Evolutionary conservation across 35 echinoderm and acorn worm species (phyloP), one percentile per base, ranked within the genome.

Genomic region (Chiridota heheva): DNA sequence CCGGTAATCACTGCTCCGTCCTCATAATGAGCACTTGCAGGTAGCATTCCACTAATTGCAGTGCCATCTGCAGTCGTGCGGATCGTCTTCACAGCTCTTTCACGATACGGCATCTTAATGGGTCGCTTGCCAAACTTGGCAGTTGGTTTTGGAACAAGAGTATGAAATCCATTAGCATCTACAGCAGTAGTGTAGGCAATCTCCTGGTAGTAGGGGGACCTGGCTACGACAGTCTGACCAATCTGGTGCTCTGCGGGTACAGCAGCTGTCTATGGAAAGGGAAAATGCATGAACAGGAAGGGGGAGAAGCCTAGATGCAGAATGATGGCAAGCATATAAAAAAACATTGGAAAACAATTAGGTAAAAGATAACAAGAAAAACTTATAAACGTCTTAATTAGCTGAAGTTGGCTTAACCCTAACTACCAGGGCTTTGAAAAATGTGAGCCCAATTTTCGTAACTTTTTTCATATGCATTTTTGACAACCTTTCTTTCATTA

Each of bases 61-160:
- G 72, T n/a, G 26, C 49, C 88, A 7, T 74, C 44, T 60, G 72
- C 53, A 17, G 84, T 67, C 0, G 81, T 91, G 33, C 88, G 88
- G 46, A 91, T 78, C 42, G 82, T 86, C 78, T 91, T 91, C 42
- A 74, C 72, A 3, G 81, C 88, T 15, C 88, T 58, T 36, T 84
- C 88, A 42, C 88, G 58, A 32, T 73, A 43, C 26, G 88, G 88
- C 88, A 91, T 91, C 81, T 84, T 91, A 27, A 91, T 91, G 42
- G 88, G 82, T 35, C 88, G 88, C 73, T 91, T 91, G 2, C 81
- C 81, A 77, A 91, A 91, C 74, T 86, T 91, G 45, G 82, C 58
- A 0, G 82, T 63, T 12, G 82, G 59, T 65, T 77, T 84, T 36
- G 74, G 70, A 59, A 85, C 61, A 42, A 84, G 62, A 60, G 60